Evolutionary conservation across 2,888 invertebrate species (phyloP).

Genomic region (Stenchaetothrips biformis): DNA sequence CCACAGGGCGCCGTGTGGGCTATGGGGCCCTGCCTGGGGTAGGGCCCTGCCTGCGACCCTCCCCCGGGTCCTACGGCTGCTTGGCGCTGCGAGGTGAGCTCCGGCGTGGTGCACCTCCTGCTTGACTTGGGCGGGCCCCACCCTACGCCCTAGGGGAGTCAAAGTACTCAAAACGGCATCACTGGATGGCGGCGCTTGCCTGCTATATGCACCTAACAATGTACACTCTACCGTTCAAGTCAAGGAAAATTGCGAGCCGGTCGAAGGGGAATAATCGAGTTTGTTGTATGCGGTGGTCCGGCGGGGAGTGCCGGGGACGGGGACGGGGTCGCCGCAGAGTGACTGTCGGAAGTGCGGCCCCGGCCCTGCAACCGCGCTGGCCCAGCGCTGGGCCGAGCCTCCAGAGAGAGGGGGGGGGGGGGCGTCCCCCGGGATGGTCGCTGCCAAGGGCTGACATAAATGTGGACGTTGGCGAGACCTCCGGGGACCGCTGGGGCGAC

Average conservation of each 20-base stretch:
- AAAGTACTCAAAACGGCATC: no score
- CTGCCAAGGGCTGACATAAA: slow-evolving; percentile 7
- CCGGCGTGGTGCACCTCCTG: neutral
- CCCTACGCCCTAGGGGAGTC: neutral
- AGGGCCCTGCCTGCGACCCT: neutral
- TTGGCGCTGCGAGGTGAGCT: no score
- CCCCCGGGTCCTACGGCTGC: no score
- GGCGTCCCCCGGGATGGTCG: neutral
- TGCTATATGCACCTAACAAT: no score
- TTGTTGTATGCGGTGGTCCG: no score
- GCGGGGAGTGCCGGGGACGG: neutral
- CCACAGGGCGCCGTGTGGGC: no score
- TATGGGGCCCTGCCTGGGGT: neutral
- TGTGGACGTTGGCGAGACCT: neutral
- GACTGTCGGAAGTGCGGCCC: neutral
- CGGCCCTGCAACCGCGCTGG: neutral
- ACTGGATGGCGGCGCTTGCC: no score
- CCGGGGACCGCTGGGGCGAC: neutral
- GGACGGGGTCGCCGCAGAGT: neutral
- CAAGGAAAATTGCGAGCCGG: no score
- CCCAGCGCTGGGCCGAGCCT: neutral
- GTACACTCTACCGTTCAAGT: no score
- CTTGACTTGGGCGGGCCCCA: neutral
- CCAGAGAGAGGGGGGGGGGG: neutral
- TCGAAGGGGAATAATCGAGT: no score